Evolutionary conservation across 2,888 invertebrate species (phyloP).

Genomic region (Melieria crassipennis): DNA sequence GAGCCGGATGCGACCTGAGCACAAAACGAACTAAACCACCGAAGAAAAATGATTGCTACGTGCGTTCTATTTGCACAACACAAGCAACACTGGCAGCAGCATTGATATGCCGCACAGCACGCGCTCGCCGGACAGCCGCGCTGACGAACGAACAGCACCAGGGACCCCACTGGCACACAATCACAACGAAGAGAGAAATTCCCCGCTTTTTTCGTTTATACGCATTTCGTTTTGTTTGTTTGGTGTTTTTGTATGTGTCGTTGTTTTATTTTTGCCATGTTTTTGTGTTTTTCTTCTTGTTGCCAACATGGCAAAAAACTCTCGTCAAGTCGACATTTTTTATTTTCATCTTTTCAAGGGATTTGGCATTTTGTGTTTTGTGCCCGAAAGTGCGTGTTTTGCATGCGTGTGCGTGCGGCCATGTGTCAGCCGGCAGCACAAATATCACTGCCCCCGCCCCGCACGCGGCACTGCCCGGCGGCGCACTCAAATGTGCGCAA

Average conservation of each 20-base stretch:
- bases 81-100: constrained; percentile 10
- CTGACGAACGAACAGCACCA: not conserved
- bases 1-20: constrained; percentile 17
- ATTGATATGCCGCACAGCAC: not conserved
- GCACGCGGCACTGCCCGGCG: too few relatives aligned
- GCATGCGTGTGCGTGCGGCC: constrained; percentile 21
- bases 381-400: constrained; percentile 25
- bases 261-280: not conserved
- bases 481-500: too few relatives aligned
- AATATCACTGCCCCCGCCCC: too few relatives aligned
- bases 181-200: too few relatives aligned
- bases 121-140: not conserved
- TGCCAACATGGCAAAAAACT: not conserved
- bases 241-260: not conserved
- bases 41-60: constrained; percentile 37
- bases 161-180: too few relatives aligned
- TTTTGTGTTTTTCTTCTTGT: not conserved
- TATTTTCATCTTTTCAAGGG: too few relatives aligned
- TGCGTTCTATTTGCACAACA: not conserved
- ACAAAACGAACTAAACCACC: constrained; percentile 20
- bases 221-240: too few relatives aligned
- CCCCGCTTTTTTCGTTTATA: too few relatives aligned
- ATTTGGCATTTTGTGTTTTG: constrained; percentile 7
- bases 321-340: too few relatives aligned
- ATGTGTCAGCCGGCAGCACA: too few relatives aligned